Conservation (phyloP, 2,888 invertebrate species). For the Abscondita cerata region DNA sequence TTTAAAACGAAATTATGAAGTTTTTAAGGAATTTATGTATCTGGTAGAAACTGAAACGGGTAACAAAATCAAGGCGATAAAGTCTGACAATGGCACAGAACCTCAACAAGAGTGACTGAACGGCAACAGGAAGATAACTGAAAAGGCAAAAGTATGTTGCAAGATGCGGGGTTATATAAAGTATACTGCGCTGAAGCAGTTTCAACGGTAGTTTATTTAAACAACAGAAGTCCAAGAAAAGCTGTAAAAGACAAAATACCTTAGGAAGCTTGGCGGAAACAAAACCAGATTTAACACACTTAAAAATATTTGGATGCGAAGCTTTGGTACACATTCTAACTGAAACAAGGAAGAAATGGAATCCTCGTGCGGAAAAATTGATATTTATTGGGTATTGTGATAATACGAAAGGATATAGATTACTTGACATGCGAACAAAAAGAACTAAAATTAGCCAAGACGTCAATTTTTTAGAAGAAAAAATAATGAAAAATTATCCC, state of each 20-base stretch:
- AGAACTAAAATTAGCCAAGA: neutral
- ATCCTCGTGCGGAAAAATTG: constrained; percentile 44
- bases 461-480: neutral
- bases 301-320: constrained; percentile 51
- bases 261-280: constrained; percentile 48
- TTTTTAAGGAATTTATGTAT: constrained; percentile 21
- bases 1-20: neutral
- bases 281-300: constrained; percentile 48
- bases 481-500: neutral
- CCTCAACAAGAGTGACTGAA: constrained; percentile 37
- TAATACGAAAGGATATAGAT: constrained; percentile 35
- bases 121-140: constrained; percentile 35
- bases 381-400: constrained; percentile 47
- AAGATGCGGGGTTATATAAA: constrained; percentile 21
- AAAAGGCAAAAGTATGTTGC: constrained; percentile 33
- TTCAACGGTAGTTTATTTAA: constrained; percentile 24
- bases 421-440: constrained; percentile 2
- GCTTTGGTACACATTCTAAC: constrained; percentile 49
- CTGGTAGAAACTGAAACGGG: constrained; percentile 23
- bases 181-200: constrained; percentile 33
- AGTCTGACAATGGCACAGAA: constrained; percentile 33
- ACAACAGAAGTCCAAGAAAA: constrained; percentile 20
- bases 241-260: constrained; percentile 40
- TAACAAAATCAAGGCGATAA: constrained; percentile 27
- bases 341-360: constrained; percentile 46